Base-by-base conservation (phyloP, 2,797 vertebrate species). In the Mus minutoides region DNA sequence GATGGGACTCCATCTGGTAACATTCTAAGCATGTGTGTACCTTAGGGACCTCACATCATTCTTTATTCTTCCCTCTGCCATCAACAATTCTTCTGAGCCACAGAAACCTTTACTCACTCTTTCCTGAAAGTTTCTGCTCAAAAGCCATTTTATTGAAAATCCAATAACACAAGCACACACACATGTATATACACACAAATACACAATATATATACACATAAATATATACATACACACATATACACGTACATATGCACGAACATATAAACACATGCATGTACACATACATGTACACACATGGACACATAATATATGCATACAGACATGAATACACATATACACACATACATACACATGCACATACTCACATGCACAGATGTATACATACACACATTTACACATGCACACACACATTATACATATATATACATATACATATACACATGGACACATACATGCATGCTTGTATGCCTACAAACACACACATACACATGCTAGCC, bases 101-200 rank as follows among this genome's bases (percentile, higher is more conserved):
- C 19, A 46, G 2, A 85, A 1, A 24, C 29, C 85, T 73, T 64
- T 46, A 54, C 49, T 83, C 2, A 22, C 56, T 88, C 46, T 43
- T 83, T 88, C 37, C 43, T 92, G 26, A 14, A 94, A 24, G 29
- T 77, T 94, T 91, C 56, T 92, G 49, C n/a, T 91, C 40, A 56
- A 62, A 92, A 85, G 40, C 16, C 11, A 80, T 31, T 91, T 64
- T 73, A 75, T 91, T 49, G 73, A 89, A 92, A 80, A 80, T 17
- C 12, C 52, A 43, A 31, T 56, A 52, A 54, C 46, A 19, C 14
- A 13, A 79, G 1, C 73, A 82, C 37, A 29, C 14, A 83, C 80
- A 79, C 26, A 14, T 5, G 31, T 2, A 12, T 10, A 79, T 17
- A 54, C 77, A 56, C 21, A 83, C 4, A 54, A 3, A 54, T 6